Conservation (phyloP, 2,797 vertebrate genomes). For the Clarias laeviceps region DNA sequence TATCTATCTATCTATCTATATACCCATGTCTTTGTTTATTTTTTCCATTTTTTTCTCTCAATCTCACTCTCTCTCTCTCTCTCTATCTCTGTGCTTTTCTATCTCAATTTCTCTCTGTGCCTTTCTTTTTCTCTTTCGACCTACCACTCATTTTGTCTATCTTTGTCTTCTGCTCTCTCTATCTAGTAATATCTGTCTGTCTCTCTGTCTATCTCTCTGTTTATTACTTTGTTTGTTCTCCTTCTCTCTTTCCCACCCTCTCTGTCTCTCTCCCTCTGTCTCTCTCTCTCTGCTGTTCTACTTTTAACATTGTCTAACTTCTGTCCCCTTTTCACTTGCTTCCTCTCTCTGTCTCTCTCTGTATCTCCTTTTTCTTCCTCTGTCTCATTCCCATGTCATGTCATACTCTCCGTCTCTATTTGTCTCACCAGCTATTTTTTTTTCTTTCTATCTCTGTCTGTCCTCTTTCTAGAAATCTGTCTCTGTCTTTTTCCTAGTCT, state of each 20-base stretch:
- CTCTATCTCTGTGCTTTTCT: background rate
- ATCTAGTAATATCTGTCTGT: background rate
- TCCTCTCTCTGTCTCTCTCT: background rate
- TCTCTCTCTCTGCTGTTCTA: background rate
- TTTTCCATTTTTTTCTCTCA: background rate
- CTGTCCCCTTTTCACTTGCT: background rate
- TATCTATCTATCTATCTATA: background rate
- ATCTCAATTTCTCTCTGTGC: background rate
- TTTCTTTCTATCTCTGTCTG: background rate
- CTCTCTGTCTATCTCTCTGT: background rate
- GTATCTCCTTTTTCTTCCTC: background rate
- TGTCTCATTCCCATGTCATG: background rate
- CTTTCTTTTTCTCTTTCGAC: background rate
- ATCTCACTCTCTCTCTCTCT: background rate
- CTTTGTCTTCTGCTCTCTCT: background rate
- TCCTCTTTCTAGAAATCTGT: background rate
- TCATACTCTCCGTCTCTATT: background rate
- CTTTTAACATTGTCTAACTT: background rate
- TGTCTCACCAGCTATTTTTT: background rate
- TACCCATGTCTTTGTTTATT: background rate
- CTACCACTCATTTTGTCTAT: background rate
- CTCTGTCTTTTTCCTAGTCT: background rate
- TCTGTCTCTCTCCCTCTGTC: background rate
- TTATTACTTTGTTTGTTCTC: too few species aligned
- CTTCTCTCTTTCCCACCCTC: background rate